phyloP scores from a whole-genome alignment of 2,888 invertebrate species.

The Morpho deidamia region DNA sequence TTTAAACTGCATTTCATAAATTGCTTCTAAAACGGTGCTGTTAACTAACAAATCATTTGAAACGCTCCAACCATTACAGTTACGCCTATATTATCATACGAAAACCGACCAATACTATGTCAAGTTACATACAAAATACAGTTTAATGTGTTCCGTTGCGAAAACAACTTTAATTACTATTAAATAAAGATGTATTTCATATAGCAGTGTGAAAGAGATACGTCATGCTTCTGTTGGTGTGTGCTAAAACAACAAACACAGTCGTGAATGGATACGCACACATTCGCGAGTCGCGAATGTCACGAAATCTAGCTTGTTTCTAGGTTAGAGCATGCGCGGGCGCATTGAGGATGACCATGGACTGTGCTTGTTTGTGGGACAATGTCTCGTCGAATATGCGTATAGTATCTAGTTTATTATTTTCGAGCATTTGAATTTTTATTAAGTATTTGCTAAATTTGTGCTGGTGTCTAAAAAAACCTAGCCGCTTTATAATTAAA shows the following conservation, averaged over 20 bases:
- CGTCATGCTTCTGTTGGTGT: constrained; percentile 32
- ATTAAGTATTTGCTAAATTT: too few relatives aligned
- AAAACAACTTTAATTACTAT: constrained; percentile 17
- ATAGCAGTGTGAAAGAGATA: constrained; percentile 6
- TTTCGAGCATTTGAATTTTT: too few relatives aligned
- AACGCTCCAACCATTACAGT: constrained; percentile 48
- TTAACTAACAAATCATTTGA: constrained; percentile 41
- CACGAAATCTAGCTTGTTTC: constrained; percentile 73
- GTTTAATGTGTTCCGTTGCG: constrained; percentile 21
- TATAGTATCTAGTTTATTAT: too few relatives aligned
- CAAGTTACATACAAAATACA: constrained; percentile 43
- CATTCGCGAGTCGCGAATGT: constrained; percentile 49
- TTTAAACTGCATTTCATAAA: constrained; percentile 19
- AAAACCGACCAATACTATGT: constrained; percentile 70
- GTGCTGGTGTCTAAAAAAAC: too few relatives aligned
- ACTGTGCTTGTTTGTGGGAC: constrained; percentile 12
- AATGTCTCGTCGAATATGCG: neutral
- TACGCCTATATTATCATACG: constrained; percentile 70
- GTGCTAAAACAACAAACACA: constrained; percentile 43
- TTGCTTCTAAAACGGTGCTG: constrained; percentile 5
- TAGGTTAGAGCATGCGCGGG: constrained; percentile 71
- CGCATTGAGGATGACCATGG: constrained; percentile 48
- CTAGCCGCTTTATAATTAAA: too few relatives aligned
- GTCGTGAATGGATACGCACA: constrained; percentile 47
- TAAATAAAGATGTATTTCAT: constrained; percentile 16